Evolutionary conservation across 2,113 vertebrate species (phyloP), one percentile per base, ranked within the genome.

Genomic region (Boleophthalmus pectinirostris): DNA sequence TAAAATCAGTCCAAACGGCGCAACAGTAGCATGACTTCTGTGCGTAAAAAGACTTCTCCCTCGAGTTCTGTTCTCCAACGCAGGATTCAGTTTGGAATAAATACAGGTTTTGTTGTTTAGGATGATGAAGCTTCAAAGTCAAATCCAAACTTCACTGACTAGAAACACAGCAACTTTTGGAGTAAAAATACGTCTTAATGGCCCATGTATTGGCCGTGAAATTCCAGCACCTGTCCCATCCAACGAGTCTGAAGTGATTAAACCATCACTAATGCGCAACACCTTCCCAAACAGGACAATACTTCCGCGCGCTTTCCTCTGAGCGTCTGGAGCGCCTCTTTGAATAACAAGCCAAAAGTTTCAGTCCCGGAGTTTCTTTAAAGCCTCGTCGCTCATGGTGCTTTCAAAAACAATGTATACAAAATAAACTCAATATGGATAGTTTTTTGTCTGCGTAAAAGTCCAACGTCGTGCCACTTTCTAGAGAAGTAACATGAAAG

Each of bases 401-500:
- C 38, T 43, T 15, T 33, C 29, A 6, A 13, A 18, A n/a, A 3
- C 2, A 33, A 20, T 10, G 6, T 24, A 12, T 47, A 14, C 8
- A 53, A 2, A 9, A 3, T 5, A 68, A 38, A 43, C 9, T 1
- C 0, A 23, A 38, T 54, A 33, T 68, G 38, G 0, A 35, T 45
- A 35, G 53, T 72, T 35, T n/a, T 60, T 7, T 69, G 20, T 43
- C 58, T 21, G 1, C 61, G 67, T 54, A n/a, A 58, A 69, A 38
- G 38, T 33, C 75, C 47, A 75, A 68, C 69, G 68, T 47, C 24
- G 0, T n/a, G 66, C 75, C 70, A 71, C 56, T 58, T 77, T 81
- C 68, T 72, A 65, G 74, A 71, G 67, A 43, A 68, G 70, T 46
- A 75, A 86, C 85, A 92, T 93, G 90, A 94, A 94, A 91, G 91